Percentiles rank a stretch among this genome's conserved stretches.
Conservation (phyloP, 1,140 invertebrate genomes). For the Thaumetopoea pityocampa region DNA sequence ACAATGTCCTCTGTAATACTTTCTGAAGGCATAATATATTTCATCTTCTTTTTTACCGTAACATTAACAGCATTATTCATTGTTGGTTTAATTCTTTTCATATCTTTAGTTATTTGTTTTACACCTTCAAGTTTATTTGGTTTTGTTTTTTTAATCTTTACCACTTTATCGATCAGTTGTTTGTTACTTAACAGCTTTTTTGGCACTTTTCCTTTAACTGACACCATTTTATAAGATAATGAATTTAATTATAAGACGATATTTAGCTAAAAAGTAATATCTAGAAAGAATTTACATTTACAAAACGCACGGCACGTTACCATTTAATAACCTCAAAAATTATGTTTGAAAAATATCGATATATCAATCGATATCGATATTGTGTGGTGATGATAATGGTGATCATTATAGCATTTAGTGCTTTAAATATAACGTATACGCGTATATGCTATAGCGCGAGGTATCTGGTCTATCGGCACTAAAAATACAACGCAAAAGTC, state of each 20-base stretch:
- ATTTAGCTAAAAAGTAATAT: not conserved
- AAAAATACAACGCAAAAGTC: too few species aligned
- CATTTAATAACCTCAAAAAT: too few species aligned
- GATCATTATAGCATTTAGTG: too few species aligned
- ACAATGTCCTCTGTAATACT: constrained; percentile 39
- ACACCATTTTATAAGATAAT: constrained; percentile 17
- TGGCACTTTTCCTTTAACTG: constrained; percentile 13
- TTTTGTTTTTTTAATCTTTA: constrained; percentile 20
- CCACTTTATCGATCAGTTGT: constrained; percentile 10
- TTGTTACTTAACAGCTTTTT: constrained; percentile 5
- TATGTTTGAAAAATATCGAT: too few species aligned
- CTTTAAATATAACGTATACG: too few species aligned
- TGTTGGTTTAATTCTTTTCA: constrained; percentile 11
- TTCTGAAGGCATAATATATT: constrained; percentile 53
- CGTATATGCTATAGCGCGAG: too few species aligned
- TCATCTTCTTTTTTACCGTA: constrained; percentile 24
- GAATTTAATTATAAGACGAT: not conserved
- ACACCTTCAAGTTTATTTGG: constrained; percentile 5
- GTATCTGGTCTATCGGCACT: too few species aligned
- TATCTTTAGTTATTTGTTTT: constrained; percentile 10
- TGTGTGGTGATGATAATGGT: too few species aligned
- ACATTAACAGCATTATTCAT: constrained; percentile 1
- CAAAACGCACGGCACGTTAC: too few species aligned
- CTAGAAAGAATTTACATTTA: not conserved
- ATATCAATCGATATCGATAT: too few species aligned